phyloP scores from a whole-genome alignment of 2,113 vertebrate genomes.

The Casuarius casuarius region DNA sequence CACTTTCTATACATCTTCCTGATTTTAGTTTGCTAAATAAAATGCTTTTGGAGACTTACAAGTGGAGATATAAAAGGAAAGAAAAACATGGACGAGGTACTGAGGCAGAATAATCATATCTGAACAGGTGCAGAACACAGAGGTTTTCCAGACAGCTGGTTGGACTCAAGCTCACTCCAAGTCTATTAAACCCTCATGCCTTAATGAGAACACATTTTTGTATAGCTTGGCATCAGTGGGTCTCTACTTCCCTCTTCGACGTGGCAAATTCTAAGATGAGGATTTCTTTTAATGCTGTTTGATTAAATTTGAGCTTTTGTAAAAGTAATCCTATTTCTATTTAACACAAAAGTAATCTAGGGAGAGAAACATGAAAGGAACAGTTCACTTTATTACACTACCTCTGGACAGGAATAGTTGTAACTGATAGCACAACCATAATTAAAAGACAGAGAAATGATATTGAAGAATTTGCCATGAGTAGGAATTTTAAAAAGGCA shows the following conservation, averaged over 20 bases:
- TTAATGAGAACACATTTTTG: slow-evolving; percentile 51
- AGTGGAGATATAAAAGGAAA: neutral
- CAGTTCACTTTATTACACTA: neutral
- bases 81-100: neutral
- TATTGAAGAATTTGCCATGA: neutral
- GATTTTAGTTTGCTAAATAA: neutral
- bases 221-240: slow-evolving; percentile 13
- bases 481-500: neutral
- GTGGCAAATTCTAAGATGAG: neutral
- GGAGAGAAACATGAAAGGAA: neutral
- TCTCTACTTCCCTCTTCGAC: slow-evolving; percentile 27
- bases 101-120: slow-evolving; percentile 43
- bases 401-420: neutral
- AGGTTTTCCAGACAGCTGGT: slow-evolving; percentile 66
- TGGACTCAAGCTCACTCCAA: slow-evolving; percentile 38
- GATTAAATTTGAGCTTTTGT: neutral
- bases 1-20: neutral
- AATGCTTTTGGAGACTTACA: neutral
- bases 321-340: neutral
- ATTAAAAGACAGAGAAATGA: neutral
- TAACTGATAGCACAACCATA: neutral
- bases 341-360: neutral
- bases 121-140: slow-evolving; percentile 52
- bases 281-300: neutral
- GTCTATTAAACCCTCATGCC: slow-evolving; percentile 36